A percentile compares a stretch with the other conserved stretches of the same genome.
Conservation (phyloP, 2,113 vertebrate genomes). For the Ceuthmochares aereus region DNA sequence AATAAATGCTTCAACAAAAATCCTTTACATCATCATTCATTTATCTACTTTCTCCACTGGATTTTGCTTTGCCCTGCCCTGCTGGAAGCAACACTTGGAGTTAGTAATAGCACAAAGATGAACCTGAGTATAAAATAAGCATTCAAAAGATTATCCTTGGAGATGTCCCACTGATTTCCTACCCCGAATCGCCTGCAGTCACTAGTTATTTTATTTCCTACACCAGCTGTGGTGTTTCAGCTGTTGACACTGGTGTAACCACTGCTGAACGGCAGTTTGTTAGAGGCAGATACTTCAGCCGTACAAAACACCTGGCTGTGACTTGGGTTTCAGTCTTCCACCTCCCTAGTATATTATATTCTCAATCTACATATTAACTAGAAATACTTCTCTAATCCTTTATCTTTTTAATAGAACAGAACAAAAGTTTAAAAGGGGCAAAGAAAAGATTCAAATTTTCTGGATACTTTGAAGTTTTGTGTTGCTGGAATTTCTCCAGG, state of each 20-base stretch:
- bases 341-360: neutral
- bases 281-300: neutral
- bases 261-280: conserved; percentile 13
- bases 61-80: neutral
- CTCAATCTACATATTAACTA: neutral
- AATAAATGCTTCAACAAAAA: neutral
- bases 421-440: neutral
- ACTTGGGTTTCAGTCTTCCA: neutral
- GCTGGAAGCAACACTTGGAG: conserved; percentile 6
- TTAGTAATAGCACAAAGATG: neutral
- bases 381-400: neutral
- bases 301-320: neutral
- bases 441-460: neutral
- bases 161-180: conserved; percentile 1
- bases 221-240: conserved; percentile 1
- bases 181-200: neutral
- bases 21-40: neutral
- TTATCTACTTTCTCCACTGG: neutral
- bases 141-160: neutral
- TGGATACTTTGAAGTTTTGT: neutral
- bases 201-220: neutral
- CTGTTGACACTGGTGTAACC: conserved; percentile 4
- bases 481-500: neutral
- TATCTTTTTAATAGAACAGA: neutral
- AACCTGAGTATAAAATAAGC: neutral